phyloP scores from a whole-genome alignment of 2,888 invertebrate genomes.

The Drosophila incognita region DNA sequence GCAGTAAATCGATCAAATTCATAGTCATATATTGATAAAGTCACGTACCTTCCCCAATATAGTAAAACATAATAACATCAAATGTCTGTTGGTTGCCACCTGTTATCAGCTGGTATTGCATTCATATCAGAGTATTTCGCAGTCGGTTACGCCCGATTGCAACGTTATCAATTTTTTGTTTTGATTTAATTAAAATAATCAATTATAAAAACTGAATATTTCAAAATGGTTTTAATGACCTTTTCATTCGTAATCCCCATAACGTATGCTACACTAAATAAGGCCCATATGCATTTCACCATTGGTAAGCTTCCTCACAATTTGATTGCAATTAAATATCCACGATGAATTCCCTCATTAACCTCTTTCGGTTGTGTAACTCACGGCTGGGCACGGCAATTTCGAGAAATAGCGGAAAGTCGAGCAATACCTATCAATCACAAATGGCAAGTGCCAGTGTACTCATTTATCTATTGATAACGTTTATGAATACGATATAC shows the following conservation, averaged over 20 bases:
- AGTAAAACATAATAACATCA: background rate
- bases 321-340: conserved; percentile 7
- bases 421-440: background rate
- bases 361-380: conserved; percentile 30
- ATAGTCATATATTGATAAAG: background rate
- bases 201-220: background rate
- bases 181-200: background rate
- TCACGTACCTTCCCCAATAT: background rate
- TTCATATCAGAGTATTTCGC: background rate
- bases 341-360: conserved; percentile 9
- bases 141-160: background rate
- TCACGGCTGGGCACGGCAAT: background rate
- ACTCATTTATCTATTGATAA: background rate
- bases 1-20: background rate
- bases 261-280: conserved; percentile 40
- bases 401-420: background rate
- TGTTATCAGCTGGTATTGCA: background rate
- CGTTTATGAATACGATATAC: background rate
- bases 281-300: background rate
- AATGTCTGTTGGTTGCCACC: background rate
- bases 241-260: conserved; percentile 10
- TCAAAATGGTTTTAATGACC: background rate
- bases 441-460: background rate
- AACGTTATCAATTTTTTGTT: background rate
- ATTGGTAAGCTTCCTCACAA: background rate